Base-by-base conservation (phyloP, 2,888 invertebrate species). In the Ischnura elegans region DNA sequence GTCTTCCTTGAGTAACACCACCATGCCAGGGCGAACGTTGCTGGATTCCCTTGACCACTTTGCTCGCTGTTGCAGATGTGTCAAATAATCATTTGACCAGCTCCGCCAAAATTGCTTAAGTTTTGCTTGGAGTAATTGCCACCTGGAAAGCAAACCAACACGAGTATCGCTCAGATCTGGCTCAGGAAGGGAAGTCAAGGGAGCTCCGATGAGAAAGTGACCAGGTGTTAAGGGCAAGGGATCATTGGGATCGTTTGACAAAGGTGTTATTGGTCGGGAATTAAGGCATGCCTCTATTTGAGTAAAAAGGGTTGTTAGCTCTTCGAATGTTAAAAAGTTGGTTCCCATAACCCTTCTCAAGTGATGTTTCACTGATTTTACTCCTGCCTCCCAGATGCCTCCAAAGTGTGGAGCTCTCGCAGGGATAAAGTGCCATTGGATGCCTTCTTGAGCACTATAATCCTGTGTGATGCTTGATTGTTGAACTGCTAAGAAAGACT, bases 61-160 rank as follows among this genome's bases (percentile, higher is more conserved):
- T n/a, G n/a, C n/a, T n/a, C n/a, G n/a, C n/a, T n/a, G n/a, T n/a
- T n/a, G n/a, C n/a, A n/a, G n/a, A n/a, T n/a, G n/a, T n/a, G n/a
- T n/a, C n/a, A n/a, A n/a, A n/a, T n/a, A n/a, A n/a, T n/a, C n/a
- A n/a, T n/a, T n/a, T n/a, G n/a, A n/a, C n/a, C n/a, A n/a, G n/a
- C n/a, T n/a, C n/a, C n/a, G n/a, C 85, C 85, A 85, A n/a, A 85
- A 85, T 10, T 85, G 85, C n/a, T 85, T 3, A 29, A 85, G 36
- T 42, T 85, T 36, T 13, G 21, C 42, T 2, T 85, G 85, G 6
- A 85, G n/a, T 2, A 42, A 42, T 42, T 85, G 85, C 85, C 85
- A 85, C 21, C 43, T 85, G 36, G 85, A 85, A 19, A 85, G 43
- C 42, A 84, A 84, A 43, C n/a, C 19, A 19, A 85, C 42, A 42